phyloP scores from a whole-genome alignment of 2,113 vertebrate species.

The Oreochromis aureus region DNA sequence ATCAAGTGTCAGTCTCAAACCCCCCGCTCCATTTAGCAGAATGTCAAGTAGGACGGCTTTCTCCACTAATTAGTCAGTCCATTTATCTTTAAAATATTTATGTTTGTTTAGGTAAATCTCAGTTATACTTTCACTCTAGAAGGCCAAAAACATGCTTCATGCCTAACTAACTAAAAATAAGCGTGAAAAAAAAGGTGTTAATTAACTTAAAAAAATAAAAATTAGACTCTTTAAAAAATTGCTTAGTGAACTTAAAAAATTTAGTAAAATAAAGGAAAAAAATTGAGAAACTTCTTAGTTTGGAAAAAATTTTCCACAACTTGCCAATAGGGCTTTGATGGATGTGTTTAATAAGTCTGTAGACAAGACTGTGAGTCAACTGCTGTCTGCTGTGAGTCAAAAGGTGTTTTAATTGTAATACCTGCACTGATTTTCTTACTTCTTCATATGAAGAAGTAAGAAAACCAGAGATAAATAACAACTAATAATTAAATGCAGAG shows the following conservation, averaged over 20 bases:
- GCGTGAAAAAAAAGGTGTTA: no score
- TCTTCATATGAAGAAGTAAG: neutral
- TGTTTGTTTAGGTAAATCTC: neutral
- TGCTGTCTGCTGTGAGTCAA: neutral
- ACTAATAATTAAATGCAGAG: neutral
- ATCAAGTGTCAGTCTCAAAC: slow-evolving; percentile 65
- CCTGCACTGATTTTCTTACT: neutral
- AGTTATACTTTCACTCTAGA: neutral
- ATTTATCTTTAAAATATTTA: neutral
- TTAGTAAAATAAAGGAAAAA: neutral
- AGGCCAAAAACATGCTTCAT: neutral
- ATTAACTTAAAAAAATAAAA: neutral
- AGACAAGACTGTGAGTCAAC: neutral
- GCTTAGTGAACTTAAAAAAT: neutral
- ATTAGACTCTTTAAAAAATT: neutral
- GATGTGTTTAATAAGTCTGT: neutral
- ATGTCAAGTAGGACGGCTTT: slow-evolving; percentile 72
- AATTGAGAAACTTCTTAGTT: neutral
- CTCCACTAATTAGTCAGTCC: slow-evolving; percentile 28
- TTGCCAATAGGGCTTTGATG: neutral
- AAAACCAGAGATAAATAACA: neutral
- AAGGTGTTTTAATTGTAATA: neutral
- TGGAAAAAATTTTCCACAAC: neutral
- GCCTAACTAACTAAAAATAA: neutral
- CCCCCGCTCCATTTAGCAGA: slow-evolving; percentile 69